Base-by-base conservation (phyloP, 2,797 vertebrate genomes). In the Acanthurus lineatus region DNA sequence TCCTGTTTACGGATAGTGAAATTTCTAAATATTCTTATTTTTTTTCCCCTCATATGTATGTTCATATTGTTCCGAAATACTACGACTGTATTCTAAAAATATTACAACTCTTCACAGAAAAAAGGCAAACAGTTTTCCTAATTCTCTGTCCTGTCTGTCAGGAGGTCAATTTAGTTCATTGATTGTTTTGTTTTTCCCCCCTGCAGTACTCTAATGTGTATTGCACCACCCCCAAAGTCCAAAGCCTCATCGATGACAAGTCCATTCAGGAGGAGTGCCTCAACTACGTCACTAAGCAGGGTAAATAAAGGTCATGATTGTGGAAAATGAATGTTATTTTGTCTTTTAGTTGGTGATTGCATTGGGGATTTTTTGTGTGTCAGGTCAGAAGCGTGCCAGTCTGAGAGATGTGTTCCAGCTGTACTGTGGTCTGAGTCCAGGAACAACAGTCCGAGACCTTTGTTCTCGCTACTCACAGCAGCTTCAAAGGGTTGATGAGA, bases 191-290 rank as follows among this genome's bases (percentile, higher is more conserved):
- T 74, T 22, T 71, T 76, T 16, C 77, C 11, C 85, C 35, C 40
- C 54, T 69, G 9, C 84, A 99, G 98, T 99, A 99, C 76, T 99
- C 98, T 72, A 99, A 99, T 2, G 98, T 99, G 56, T 99, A 99
- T 89, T 99, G 98, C 92, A 97, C 98, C 16, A 99, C 98, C 0
- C 98, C 98, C 0, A 97, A 96, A 90, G 97, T 99, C 59, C 98
- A 99, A 89, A 97, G 96, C 84, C 94, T 99, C 73, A 96, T 99
- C 6, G 98, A 99, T 82, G 96, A 99, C 94, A 98, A 98, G 88
- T 95, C 96, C 56, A 91, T 99, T 63, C 98, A 99, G 89, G 98
- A 98, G n/a, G 98, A 98, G 72, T 99, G 98, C 86, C 93, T 99
- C 9, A 94, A 82, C 76, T 99, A 98, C 0, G 94, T 99, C 86